Evolutionary conservation across 2,113 vertebrate genomes (phyloP).

Genomic region (Takifugu flavidus): DNA sequence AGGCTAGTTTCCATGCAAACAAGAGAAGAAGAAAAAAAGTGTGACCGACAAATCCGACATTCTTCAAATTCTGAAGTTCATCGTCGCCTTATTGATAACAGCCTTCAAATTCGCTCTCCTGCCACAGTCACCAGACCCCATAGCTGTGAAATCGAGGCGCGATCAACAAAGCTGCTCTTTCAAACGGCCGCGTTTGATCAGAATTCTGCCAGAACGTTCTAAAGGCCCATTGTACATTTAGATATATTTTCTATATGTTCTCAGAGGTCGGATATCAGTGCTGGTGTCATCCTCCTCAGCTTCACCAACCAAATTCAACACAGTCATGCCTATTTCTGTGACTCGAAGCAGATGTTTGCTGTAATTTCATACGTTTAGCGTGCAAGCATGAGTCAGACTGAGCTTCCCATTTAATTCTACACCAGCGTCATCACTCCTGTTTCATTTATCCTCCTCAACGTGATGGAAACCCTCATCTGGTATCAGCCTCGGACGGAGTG

Average conservation of each 20-base stretch:
- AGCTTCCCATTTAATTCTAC: neutral
- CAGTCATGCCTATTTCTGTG: neutral
- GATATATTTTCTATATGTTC: too few relatives aligned
- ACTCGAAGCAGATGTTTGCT: neutral
- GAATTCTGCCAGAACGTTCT: too few relatives aligned
- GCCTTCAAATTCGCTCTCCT: conserved; percentile 1
- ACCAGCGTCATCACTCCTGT: neutral
- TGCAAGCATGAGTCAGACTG: neutral
- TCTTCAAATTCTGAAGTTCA: neutral
- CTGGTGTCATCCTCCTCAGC: too few relatives aligned
- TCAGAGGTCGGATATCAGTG: too few relatives aligned
- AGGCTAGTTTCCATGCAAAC: conserved; percentile 2
- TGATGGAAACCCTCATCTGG: too few relatives aligned
- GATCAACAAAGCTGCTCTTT: neutral
- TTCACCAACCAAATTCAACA: too few relatives aligned
- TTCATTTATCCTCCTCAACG: neutral
- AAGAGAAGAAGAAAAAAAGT: neutral
- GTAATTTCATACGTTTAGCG: neutral
- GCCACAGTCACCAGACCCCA: neutral
- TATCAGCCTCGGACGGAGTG: too few relatives aligned
- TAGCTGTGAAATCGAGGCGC: neutral
- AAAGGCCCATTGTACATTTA: too few relatives aligned
- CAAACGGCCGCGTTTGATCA: neutral
- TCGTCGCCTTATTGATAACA: neutral
- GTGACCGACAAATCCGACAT: neutral